A percentile compares a stretch with the other conserved stretches of the same genome.
Evolutionary conservation across 2,797 vertebrate species (phyloP).

Genomic region (Sitta carolinensis): DNA sequence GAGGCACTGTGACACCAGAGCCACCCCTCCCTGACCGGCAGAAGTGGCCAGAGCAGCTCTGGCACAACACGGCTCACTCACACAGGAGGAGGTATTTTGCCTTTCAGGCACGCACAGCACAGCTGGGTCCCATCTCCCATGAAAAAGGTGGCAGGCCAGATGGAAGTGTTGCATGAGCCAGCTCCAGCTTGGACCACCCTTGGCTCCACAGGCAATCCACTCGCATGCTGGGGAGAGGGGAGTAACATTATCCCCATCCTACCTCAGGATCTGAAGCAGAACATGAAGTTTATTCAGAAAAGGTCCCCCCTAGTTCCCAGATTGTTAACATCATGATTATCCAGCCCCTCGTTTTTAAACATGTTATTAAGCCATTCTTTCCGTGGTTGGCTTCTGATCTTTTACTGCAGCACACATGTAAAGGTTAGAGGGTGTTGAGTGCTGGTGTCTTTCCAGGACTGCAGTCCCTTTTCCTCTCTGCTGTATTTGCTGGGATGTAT

Average conservation of each 20-base stretch:
- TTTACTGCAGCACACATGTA: not conserved
- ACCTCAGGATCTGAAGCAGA: slow-evolving; percentile 1
- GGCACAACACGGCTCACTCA: not conserved
- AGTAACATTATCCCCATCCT: not conserved
- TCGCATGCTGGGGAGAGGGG: accelerated
- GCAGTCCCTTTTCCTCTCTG: not conserved
- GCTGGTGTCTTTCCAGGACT: slow-evolving; percentile 5
- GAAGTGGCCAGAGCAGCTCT: not conserved
- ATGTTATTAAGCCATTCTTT: not conserved
- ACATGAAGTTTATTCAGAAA: not conserved
- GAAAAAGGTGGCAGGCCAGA: slow-evolving; percentile 60
- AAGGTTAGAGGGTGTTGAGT: not conserved
- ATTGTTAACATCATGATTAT: not conserved
- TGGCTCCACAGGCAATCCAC: not conserved
- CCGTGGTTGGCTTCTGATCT: not conserved
- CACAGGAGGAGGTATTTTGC: not conserved
- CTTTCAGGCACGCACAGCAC: slow-evolving; percentile 31
- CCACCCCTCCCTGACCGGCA: not conserved
- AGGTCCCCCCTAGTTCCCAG: not conserved
- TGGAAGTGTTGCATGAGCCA: slow-evolving; percentile 34
- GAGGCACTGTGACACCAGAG: not conserved
- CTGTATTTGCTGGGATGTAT: not conserved
- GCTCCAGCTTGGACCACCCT: slow-evolving; percentile 51
- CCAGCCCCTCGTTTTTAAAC: not conserved
- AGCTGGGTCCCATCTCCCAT: slow-evolving; percentile 52